Conservation (phyloP, 2,113 vertebrate species). For the Nymphicus hollandicus region DNA sequence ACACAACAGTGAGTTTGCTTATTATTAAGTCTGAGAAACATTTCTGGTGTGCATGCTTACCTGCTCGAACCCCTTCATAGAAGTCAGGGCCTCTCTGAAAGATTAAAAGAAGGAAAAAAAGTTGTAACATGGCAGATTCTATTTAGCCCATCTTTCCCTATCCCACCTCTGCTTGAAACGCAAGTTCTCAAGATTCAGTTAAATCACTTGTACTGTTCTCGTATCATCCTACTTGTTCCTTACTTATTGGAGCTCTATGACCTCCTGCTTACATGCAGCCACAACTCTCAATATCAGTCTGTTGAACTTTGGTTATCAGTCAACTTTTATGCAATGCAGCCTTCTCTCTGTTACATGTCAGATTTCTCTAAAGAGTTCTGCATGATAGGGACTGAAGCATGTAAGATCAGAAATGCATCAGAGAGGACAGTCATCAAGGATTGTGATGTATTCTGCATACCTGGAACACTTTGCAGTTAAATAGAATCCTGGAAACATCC, state of each 20-base stretch:
- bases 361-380: neutral
- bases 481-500: neutral
- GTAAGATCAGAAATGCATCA: neutral
- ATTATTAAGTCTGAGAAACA: neutral
- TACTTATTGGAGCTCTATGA: neutral
- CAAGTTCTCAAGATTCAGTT: neutral
- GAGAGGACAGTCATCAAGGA: neutral
- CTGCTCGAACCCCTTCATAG: slow-evolving; percentile 90
- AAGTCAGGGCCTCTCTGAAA: slow-evolving; percentile 90
- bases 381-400: neutral
- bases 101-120: neutral
- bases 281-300: neutral
- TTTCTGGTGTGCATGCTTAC: slow-evolving; percentile 70
- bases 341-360: neutral
- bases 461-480: neutral
- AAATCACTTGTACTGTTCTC: neutral
- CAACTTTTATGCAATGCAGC: neutral
- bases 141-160: neutral
- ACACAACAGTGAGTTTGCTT: neutral
- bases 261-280: neutral
- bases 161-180: neutral
- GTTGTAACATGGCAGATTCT: neutral
- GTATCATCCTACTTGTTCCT: neutral
- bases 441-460: neutral
- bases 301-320: neutral